Conservation (phyloP, 2,888 invertebrate genomes). For the Drosophila trichaetosa region DNA sequence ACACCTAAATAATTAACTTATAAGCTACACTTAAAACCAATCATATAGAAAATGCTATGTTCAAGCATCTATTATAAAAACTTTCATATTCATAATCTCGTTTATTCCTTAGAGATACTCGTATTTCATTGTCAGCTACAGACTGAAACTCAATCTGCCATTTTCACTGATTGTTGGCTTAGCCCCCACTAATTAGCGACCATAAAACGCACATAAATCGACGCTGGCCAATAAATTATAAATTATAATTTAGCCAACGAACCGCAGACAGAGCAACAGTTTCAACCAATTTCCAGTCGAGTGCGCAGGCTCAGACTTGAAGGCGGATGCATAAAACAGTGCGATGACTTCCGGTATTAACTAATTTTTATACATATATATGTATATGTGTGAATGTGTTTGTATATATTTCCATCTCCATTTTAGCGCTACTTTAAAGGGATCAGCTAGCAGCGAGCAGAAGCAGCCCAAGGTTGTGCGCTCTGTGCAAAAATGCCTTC, state of each 20-base stretch:
- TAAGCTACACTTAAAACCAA: not conserved
- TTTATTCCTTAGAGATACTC: conserved; percentile 3
- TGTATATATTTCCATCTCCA: conserved; percentile 46
- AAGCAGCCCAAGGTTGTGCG: conserved; percentile 69
- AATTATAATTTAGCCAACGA: conserved; percentile 67
- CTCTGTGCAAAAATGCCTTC: conserved; percentile 59
- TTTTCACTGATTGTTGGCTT: conserved; percentile 19
- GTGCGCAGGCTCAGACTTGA: conserved; percentile 68
- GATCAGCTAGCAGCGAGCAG: conserved; percentile 39
- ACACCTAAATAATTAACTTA: not conserved
- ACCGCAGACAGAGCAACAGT: conserved; percentile 66
- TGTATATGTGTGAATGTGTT: not conserved
- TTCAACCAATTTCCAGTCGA: conserved; percentile 71
- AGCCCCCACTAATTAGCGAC: conserved; percentile 72
- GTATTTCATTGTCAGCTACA: conserved; percentile 56
- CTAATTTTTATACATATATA: conserved; percentile 58
- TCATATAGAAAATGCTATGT: not conserved
- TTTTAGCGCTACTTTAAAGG: conserved; percentile 66
- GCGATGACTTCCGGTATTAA: conserved; percentile 82
- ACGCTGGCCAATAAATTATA: conserved; percentile 73
- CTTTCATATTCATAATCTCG: not conserved
- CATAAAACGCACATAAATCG: conserved; percentile 78
- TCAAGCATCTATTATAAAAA: not conserved
- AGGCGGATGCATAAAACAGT: conserved; percentile 79
- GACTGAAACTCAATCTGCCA: conserved; percentile 6